A percentile compares a stretch with the other conserved stretches of the same genome.
These are phyloP conservation scores for Stictonetta naevosa DNA, from an alignment of 2,113 vertebrate species.

Conservation along the genomic window DNA sequence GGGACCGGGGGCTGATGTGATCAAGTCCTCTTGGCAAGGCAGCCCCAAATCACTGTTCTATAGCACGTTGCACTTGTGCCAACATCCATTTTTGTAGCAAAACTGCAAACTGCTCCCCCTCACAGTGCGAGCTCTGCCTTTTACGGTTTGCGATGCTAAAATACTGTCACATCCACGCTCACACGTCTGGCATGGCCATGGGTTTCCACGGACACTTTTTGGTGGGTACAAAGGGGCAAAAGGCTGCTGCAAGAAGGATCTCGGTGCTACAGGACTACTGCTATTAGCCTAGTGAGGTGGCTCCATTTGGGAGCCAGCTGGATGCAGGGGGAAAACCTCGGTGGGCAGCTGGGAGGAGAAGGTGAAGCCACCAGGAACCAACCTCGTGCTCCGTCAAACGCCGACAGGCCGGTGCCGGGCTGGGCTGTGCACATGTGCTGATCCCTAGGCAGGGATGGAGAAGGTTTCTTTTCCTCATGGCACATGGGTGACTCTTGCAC, in stretches of 20 bases:
- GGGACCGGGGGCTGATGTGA: neutral
- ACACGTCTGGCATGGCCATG: neutral
- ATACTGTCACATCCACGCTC: neutral
- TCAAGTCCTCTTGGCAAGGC: neutral
- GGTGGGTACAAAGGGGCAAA: rapidly evolving
- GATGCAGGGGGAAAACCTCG: neutral
- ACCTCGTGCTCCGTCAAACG: neutral
- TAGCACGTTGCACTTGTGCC: neutral
- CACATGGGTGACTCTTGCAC: neutral
- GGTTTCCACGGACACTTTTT: neutral
- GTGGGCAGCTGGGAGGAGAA: neutral
- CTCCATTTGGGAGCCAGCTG: neutral
- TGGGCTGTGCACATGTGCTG: neutral
- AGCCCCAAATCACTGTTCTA: constrained; percentile 6
- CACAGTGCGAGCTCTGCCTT: neutral
- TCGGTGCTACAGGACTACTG: neutral
- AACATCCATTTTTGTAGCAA: constrained; percentile 31
- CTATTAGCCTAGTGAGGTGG: neutral
- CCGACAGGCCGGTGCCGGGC: rapidly evolving
- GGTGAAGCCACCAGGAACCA: neutral
- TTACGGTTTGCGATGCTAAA: neutral
- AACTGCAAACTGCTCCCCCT: neutral
- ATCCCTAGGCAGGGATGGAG: neutral
- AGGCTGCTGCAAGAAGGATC: neutral
- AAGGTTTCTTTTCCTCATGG: neutral